Evolutionary conservation across 2,888 invertebrate genomes (phyloP).

Genomic region (Agonopterix arenella): DNA sequence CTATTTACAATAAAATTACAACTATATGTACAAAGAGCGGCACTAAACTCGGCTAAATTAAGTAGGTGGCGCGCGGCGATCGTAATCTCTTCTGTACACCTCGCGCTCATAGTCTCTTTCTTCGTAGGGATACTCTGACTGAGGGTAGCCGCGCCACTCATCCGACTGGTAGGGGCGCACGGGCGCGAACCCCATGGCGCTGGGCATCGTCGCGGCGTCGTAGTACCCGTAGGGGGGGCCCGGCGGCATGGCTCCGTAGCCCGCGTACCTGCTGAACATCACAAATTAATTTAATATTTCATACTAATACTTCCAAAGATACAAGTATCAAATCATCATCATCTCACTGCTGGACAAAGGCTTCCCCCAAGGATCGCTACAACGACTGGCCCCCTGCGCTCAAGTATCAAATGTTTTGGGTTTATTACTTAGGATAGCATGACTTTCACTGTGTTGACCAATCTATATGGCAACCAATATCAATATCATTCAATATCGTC

Average conservation of each 20-base stretch:
- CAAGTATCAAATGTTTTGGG: too few relatives aligned
- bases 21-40: constrained; percentile 49
- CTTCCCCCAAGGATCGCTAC: too few relatives aligned
- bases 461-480: too few relatives aligned
- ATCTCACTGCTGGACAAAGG: too few relatives aligned
- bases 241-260: constrained; percentile 67
- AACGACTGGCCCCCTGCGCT: too few relatives aligned
- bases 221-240: constrained; percentile 64
- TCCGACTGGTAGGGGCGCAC: constrained; percentile 58
- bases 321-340: too few relatives aligned
- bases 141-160: constrained; percentile 69
- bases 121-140: constrained; percentile 69
- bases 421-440: too few relatives aligned
- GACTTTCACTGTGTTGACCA: too few relatives aligned
- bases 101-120: constrained; percentile 76
- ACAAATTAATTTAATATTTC: too few relatives aligned
- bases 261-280: constrained; percentile 43
- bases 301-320: too few relatives aligned
- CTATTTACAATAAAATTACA: constrained; percentile 51
- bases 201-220: constrained; percentile 58
- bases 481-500: too few relatives aligned
- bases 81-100: constrained; percentile 80
- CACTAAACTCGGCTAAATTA: constrained; percentile 19
- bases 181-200: constrained; percentile 72
- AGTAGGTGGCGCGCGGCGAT: constrained; percentile 79